Evolutionary conservation across 1,140 invertebrate genomes (phyloP).

Genomic region (Thalassaphorura encarpata): DNA sequence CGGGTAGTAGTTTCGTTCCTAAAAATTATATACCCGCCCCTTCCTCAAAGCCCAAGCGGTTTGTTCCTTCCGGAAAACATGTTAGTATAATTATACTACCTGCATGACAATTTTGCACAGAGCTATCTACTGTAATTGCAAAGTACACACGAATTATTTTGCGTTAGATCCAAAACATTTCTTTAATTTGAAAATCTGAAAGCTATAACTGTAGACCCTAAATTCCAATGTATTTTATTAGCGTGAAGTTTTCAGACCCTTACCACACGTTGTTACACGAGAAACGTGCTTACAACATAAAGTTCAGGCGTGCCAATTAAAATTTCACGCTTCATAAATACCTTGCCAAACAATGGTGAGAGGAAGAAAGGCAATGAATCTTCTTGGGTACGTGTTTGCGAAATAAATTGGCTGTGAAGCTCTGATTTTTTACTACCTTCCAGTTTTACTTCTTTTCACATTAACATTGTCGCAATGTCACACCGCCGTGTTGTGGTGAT

Average conservation of each 20-base stretch:
- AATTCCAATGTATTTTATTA: neutral
- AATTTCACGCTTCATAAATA: slow-evolving; percentile 28
- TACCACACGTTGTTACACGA: neutral
- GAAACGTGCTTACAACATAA: no score
- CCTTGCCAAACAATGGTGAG: neutral
- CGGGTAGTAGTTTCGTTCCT: no score
- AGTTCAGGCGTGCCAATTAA: slow-evolving; percentile 28
- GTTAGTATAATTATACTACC: no score
- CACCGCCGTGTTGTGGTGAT: neutral
- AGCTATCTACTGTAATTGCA: no score
- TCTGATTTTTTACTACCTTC: no score
- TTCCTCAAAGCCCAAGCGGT: no score
- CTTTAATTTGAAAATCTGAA: neutral
- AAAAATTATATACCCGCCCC: no score
- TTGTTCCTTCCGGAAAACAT: no score
- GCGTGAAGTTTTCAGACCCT: neutral
- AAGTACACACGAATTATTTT: neutral
- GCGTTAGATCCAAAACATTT: neutral
- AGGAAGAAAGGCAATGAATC: neutral
- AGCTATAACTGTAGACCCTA: neutral
- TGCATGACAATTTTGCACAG: no score
- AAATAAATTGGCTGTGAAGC: no score
- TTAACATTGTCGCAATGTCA: no score
- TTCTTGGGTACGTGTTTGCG: neutral
- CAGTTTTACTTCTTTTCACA: no score